Base-by-base conservation (phyloP, 2,888 invertebrate genomes). In the Erpobdella octoculata region DNA sequence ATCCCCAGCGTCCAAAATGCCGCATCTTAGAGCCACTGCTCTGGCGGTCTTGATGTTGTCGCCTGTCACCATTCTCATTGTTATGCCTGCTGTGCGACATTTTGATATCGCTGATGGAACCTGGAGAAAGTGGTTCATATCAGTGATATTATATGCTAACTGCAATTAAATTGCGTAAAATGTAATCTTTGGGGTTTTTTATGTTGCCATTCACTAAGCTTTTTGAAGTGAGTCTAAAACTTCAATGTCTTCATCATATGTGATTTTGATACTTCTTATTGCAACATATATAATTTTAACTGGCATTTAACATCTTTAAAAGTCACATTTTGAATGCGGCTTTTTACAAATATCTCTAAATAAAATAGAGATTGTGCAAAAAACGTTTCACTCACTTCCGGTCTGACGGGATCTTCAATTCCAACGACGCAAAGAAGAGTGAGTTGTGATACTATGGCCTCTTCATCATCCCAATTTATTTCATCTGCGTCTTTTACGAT, bases 61-160 rank as follows among this genome's bases (percentile, higher is more conserved):
- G 18, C 71, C 71, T 4, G 71, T 71, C 33, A 71, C 65, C 71
- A 71, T 71, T 65, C 71, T 38, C 9, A 71, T 65, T 33, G 71
- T 64, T 64, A 71, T 71, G 12, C 71, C 71, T 0, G 71, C 71
- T 28, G 21, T 33, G 25, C 61, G 64, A 36, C 71, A 71, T 6
- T 46, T 53, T 28, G 64, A 31, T 28, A 71, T 71, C 9, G 71
- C 71, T 21, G 9, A 31, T 3, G 71, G 64, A 1, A 71, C 71
- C 71, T 71, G 35, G n/a, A n/a, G 18, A 9, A 18, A 38, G 21
- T n/a, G n/a, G n/a, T n/a, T n/a, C n/a, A n/a, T n/a, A n/a, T n/a
- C n/a, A n/a, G n/a, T n/a, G n/a, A n/a, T n/a, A n/a, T n/a, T n/a
- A n/a, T n/a, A n/a, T n/a, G n/a, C n/a, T n/a, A n/a, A n/a, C n/a